These are phyloP conservation scores for Oscheius sp. DNA, from an alignment of 2,888 invertebrate genomes.

Conservation along the genomic window DNA sequence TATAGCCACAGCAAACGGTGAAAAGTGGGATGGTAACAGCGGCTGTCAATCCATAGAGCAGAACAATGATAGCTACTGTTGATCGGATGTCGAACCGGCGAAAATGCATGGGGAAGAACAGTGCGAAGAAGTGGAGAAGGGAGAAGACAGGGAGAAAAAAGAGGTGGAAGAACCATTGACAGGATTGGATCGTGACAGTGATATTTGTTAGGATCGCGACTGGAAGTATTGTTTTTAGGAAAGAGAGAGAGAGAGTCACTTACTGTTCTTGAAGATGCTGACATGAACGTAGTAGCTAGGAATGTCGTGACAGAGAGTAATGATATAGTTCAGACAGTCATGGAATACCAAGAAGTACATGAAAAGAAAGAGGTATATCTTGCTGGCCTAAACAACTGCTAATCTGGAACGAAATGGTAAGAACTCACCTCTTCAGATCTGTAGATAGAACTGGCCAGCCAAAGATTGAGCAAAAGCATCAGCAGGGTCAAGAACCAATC, in stretches of 20 bases:
- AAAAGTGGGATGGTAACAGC: constrained; percentile 10
- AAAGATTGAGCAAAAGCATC: constrained; percentile 6
- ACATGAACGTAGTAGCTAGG: constrained; percentile 7
- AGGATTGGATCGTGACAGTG: not conserved
- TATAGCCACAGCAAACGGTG: constrained; percentile 11
- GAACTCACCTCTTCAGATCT: not conserved
- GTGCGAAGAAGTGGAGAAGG: constrained; percentile 14
- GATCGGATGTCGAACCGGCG: not conserved
- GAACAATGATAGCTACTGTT: not conserved
- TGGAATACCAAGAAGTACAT: constrained; percentile 11
- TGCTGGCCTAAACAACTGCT: not conserved
- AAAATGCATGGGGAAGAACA: constrained; percentile 1
- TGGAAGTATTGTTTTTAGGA: not conserved
- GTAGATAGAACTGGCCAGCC: not conserved
- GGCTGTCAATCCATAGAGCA: not conserved
- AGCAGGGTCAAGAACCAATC: constrained; percentile 6
- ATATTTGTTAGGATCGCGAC: not conserved
- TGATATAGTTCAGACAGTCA: constrained; percentile 14
- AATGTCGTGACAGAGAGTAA: constrained; percentile 15
- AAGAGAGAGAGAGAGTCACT: not conserved
- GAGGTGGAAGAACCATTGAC: constrained; percentile 8
- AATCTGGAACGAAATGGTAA: not conserved
- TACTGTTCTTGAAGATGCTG: not conserved
- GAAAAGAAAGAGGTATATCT: constrained; percentile 3
- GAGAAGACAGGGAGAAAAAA: constrained; percentile 21